These are phyloP conservation scores for Drosophila dives DNA, from an alignment of 2,888 invertebrate species.

Conservation along the genomic window DNA sequence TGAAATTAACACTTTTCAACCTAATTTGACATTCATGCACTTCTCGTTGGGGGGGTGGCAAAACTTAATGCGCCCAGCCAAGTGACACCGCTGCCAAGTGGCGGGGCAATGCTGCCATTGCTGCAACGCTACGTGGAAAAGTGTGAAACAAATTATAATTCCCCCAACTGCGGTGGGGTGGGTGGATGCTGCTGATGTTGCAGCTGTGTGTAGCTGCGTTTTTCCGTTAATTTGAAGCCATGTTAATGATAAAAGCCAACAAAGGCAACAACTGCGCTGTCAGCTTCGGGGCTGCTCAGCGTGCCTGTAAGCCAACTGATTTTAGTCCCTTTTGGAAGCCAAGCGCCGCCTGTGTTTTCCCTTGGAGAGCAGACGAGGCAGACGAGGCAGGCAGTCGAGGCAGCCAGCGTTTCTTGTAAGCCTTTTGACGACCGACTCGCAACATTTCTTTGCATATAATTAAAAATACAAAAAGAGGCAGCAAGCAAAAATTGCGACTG, in stretches of 20 bases:
- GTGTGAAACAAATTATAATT: slow-evolving; percentile 71
- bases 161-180: slow-evolving; percentile 58
- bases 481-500: slow-evolving; percentile 1
- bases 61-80: slow-evolving; percentile 40
- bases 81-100: slow-evolving; percentile 50
- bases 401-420: slow-evolving; percentile 44
- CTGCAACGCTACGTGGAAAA: slow-evolving; percentile 33
- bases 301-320: slow-evolving; percentile 60
- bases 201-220: slow-evolving; percentile 26
- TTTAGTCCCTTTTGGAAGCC: slow-evolving; percentile 62
- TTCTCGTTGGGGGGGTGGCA: slow-evolving; percentile 59
- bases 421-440: slow-evolving; percentile 70
- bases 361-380: slow-evolving; percentile 37
- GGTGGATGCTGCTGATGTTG: slow-evolving; percentile 22
- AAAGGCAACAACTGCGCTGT: slow-evolving; percentile 49
- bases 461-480: slow-evolving; percentile 50
- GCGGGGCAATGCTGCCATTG: slow-evolving; percentile 40
- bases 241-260: slow-evolving; percentile 79
- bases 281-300: slow-evolving; percentile 29
- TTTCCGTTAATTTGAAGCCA: slow-evolving; percentile 72
- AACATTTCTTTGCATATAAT: slow-evolving; percentile 77
- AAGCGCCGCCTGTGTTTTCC: slow-evolving; percentile 41
- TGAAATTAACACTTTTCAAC: slow-evolving; percentile 77
- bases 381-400: background rate
- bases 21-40: slow-evolving; percentile 78